A percentile compares a stretch with the other conserved stretches of the same genome.
Conservation (phyloP, 2,888 invertebrate genomes). For the Zygogramma bicolorata region DNA sequence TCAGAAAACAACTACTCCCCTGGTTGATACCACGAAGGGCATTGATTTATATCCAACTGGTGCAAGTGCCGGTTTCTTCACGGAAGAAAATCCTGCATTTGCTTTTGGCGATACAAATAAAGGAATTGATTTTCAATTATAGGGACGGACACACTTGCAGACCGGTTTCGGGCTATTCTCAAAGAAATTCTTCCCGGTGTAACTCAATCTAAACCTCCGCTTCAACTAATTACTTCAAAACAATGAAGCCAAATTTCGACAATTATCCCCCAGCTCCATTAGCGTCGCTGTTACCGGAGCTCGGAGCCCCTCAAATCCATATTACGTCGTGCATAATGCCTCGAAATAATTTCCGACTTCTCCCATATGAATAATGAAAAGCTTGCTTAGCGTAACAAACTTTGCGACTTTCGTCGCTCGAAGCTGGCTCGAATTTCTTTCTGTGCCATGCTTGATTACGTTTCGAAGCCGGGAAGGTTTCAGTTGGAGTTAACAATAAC, state of each 20-base stretch:
- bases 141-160: too few relatives aligned
- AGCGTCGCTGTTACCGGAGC: background rate
- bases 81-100: too few relatives aligned
- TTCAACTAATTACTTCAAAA: too few relatives aligned
- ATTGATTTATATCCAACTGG: too few relatives aligned
- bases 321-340: background rate
- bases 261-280: background rate
- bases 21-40: too few relatives aligned
- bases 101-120: too few relatives aligned
- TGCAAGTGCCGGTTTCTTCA: too few relatives aligned
- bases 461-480: background rate
- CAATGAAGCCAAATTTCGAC: background rate
- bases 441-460: background rate
- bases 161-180: too few relatives aligned
- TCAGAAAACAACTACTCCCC: too few relatives aligned
- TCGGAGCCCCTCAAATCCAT: background rate
- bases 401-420: background rate
- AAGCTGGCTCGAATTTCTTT: background rate
- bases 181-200: too few relatives aligned
- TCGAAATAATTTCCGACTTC: background rate
- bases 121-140: too few relatives aligned
- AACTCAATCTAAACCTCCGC: too few relatives aligned
- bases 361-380: background rate
- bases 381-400: background rate
- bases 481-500: background rate